Percentiles rank a stretch among this genome's conserved stretches.
phyloP scores from a whole-genome alignment of 2,888 invertebrate species.

The Caenorhabditis sp. region DNA sequence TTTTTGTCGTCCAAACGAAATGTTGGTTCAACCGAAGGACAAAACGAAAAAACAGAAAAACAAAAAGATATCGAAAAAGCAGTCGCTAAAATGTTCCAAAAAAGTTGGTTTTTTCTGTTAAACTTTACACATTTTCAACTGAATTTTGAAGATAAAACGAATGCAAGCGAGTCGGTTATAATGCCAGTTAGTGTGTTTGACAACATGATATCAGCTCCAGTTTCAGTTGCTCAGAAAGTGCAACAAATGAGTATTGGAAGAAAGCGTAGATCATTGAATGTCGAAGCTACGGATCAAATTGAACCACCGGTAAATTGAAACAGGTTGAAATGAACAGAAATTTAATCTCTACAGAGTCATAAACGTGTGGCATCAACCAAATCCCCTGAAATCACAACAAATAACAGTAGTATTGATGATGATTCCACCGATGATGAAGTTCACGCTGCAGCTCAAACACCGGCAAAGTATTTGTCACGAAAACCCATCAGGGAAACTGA shows the following conservation, averaged over 20 bases:
- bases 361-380: background rate
- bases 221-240: background rate
- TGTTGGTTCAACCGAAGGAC: background rate
- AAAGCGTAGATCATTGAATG: conserved; percentile 1
- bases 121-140: background rate
- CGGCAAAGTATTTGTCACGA: background rate
- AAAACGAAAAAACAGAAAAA: conserved; percentile 6
- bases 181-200: background rate
- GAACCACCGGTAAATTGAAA: background rate
- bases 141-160: background rate
- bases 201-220: background rate
- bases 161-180: background rate
- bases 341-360: background rate
- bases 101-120: background rate
- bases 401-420: background rate
- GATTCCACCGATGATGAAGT: background rate
- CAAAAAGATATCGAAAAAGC: conserved; percentile 15
- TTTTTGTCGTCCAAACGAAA: conserved; percentile 10
- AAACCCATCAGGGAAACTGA: background rate
- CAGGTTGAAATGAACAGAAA: background rate
- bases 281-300: too few species aligned
- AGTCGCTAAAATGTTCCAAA: conserved; percentile 21
- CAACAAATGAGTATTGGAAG: background rate
- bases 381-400: background rate
- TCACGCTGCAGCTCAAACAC: background rate